Percentiles rank a stretch among this genome's conserved stretches.
These are phyloP conservation scores for Manis crassicaudata DNA, from an alignment of 2,797 vertebrate genomes.

Conservation along the genomic window DNA sequence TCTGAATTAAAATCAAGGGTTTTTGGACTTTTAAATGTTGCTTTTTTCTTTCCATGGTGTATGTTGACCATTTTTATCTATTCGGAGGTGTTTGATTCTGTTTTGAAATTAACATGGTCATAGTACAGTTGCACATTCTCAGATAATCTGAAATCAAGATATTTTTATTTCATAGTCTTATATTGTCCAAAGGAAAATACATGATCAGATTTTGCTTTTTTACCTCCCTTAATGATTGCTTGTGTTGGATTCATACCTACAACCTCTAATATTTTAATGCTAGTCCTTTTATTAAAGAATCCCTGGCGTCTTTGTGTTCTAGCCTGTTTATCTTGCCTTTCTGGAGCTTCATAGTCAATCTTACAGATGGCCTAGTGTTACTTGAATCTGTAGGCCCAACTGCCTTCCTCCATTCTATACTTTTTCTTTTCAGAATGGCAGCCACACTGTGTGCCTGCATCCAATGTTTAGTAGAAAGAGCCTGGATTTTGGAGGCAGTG, in stretches of 20 bases:
- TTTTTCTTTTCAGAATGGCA: background rate
- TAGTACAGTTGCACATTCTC: background rate
- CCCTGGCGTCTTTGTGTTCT: background rate
- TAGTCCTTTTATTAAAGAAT: background rate
- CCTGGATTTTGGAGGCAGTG: background rate
- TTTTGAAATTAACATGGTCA: constrained; percentile 24
- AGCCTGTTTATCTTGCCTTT: background rate
- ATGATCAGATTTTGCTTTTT: constrained; percentile 24
- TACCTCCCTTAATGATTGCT: background rate
- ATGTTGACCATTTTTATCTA: background rate
- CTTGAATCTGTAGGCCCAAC: background rate
- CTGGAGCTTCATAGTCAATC: background rate
- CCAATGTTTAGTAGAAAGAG: background rate
- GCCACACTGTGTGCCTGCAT: background rate
- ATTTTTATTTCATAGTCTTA: background rate
- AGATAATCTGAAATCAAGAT: constrained; percentile 30
- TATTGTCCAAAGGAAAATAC: background rate
- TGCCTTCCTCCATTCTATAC: background rate
- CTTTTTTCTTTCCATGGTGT: background rate
- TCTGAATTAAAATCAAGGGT: constrained; percentile 7
- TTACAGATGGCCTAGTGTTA: background rate
- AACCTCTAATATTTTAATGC: background rate
- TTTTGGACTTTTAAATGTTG: background rate
- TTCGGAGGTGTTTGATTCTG: background rate
- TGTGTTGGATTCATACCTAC: background rate